These are phyloP conservation scores for Limulus polyphemus DNA, from an alignment of 2,888 invertebrate genomes.

Conservation along the genomic window DNA sequence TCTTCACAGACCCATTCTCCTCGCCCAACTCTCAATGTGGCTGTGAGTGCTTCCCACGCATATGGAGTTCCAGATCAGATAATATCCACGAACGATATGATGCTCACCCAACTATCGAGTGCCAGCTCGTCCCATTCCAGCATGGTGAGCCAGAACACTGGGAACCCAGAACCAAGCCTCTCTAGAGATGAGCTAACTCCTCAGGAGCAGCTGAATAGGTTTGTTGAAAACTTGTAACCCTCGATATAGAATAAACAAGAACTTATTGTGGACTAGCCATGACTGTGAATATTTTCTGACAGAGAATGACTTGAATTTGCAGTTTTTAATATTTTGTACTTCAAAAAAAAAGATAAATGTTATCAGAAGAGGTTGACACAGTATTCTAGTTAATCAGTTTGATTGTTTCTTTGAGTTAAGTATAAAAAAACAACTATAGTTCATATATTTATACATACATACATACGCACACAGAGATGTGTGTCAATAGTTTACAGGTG, in stretches of 20 bases:
- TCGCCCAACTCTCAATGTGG: conserved; percentile 32
- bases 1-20: conserved; percentile 35
- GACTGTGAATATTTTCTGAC: no score
- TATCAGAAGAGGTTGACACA: no score
- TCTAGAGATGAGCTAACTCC: conserved; percentile 52
- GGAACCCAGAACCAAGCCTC: conserved; percentile 32
- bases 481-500: no score
- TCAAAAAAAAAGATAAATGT: no score
- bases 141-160: conserved; percentile 30
- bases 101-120: conserved; percentile 34
- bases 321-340: no score
- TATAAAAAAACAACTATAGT: no score
- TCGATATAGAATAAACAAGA: not conserved
- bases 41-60: conserved; percentile 31
- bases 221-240: conserved; percentile 54
- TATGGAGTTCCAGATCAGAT: conserved; percentile 32
- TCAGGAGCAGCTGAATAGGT: conserved; percentile 88
- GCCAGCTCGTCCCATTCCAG: conserved; percentile 19
- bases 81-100: conserved; percentile 29
- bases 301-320: no score
- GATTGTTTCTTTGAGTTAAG: no score
- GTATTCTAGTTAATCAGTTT: no score
- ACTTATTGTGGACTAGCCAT: no score
- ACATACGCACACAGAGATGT: no score
- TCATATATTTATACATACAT: no score